phyloP scores from a whole-genome alignment of 2,113 vertebrate species.

The Xyliphius kryptos region DNA sequence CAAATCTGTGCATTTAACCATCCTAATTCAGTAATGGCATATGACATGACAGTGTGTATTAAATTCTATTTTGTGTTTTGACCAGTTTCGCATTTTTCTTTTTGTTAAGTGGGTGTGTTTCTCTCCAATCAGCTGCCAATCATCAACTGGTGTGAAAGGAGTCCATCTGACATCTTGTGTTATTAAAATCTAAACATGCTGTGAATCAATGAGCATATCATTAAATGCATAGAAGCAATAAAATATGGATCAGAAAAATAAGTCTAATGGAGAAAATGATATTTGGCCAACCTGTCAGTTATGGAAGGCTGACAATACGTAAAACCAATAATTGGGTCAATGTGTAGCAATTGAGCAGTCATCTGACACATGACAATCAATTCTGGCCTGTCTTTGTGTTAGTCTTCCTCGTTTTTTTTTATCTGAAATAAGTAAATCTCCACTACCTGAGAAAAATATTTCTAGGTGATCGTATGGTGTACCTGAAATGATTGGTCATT shows the following conservation, averaged over 20 bases:
- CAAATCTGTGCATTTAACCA: no score
- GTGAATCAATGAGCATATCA: conserved; percentile 14
- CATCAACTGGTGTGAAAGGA: conserved; percentile 4
- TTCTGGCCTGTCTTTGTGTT: no score
- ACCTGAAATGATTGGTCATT: no score
- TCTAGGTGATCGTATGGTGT: no score
- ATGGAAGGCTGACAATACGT: conserved; percentile 11
- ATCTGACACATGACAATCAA: conserved; percentile 16
- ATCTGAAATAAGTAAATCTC: no score
- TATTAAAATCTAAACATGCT: conserved; percentile 18
- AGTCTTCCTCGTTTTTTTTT: no score
- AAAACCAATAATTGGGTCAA: conserved; percentile 14
- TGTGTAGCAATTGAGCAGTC: conserved; percentile 6
- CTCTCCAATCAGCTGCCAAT: neutral
- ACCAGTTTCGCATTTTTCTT: no score
- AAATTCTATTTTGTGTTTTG: no score
- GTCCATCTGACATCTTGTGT: conserved; percentile 10
- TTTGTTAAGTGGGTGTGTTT: no score
- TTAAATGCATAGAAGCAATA: conserved; percentile 26
- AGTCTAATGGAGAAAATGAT: conserved; percentile 14
- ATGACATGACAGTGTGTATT: no score
- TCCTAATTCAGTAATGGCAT: no score
- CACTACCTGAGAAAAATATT: no score
- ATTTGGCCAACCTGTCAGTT: conserved; percentile 30
- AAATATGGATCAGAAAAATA: conserved; percentile 34